Base-by-base conservation (phyloP, 2,888 invertebrate genomes). In the Hecatera dysodea region DNA sequence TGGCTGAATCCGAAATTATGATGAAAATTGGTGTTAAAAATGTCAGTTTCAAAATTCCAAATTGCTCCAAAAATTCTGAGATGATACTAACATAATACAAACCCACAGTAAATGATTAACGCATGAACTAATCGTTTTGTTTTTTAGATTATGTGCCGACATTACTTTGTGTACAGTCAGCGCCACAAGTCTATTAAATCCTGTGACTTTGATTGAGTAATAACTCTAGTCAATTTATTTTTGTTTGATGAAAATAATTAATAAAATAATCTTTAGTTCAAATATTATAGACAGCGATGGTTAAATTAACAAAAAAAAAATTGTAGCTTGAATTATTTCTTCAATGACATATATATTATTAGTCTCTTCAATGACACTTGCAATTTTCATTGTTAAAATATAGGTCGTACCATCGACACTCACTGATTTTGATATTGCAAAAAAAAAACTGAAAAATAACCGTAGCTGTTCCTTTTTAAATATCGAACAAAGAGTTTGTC, bases 91-190 rank as follows among this genome's bases (percentile, higher is more conserved):
- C 72, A 76, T 76, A 62, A 59, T 70, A 74, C 72, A 74, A 60
- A 61, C 24, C 53, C 55, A 71, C 63, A 56, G 55, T 57, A 72
- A 65, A 65, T 56, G 39, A 68, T 67, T 53, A 70, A 70, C 64
- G 75, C 83, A 82, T 76, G 79, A 79, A 81, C 68, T 74, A 74
- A 83, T 68, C 24, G 64, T 73, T 81, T 74, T 83, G 53, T 74
- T 83, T 83, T 69, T 72, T 81, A 72, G 64, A 79, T 83, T 81
- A 62, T 81, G 64, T 81, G 73, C 70, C 71, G 72, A 75, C 52
- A 63, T 74, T 83, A 79, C 76, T 79, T 80, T 81, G 52, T 72
- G 81, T 81, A 81, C 81, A 74, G 75, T 64, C 67, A 62, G 67
- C 70, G 67, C 74, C 77, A 79, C 70, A 72, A 70, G 68, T 75